These are phyloP conservation scores for Mythimna vitellina DNA, from an alignment of 2,888 invertebrate species.

Conservation along the genomic window DNA sequence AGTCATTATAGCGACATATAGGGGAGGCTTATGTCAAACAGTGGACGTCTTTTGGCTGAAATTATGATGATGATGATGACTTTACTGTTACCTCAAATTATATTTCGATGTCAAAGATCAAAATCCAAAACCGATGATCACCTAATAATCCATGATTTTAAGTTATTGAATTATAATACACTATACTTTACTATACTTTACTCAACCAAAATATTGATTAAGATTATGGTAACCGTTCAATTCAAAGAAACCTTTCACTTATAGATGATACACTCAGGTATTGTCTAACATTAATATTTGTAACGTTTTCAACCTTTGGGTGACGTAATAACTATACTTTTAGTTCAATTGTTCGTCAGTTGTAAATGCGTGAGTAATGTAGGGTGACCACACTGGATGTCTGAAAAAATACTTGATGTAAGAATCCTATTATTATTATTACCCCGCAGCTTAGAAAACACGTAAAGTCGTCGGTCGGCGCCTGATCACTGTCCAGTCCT, in stretches of 20 bases:
- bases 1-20: too few relatives aligned
- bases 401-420: neutral
- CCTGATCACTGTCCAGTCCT: too few relatives aligned
- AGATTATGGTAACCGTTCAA: constrained; percentile 24
- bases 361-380: constrained; percentile 8
- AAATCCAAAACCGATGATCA: neutral
- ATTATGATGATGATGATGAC: neutral
- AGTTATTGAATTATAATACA: neutral
- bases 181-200: constrained; percentile 11
- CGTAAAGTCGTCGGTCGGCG: too few relatives aligned
- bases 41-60: too few relatives aligned
- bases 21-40: too few relatives aligned
- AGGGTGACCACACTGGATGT: constrained; percentile 14
- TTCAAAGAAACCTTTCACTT: constrained; percentile 39
- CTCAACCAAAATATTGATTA: neutral
- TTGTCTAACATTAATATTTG: constrained; percentile 16
- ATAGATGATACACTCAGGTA: constrained; percentile 10
- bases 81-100: neutral
- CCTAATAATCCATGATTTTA: neutral
- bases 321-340: constrained; percentile 43
- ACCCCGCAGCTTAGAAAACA: too few relatives aligned
- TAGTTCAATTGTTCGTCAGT: constrained; percentile 20
- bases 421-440: too few relatives aligned
- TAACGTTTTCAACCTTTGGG: constrained; percentile 39
- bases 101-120: neutral